phyloP scores from a whole-genome alignment of 2,113 vertebrate genomes.

The Condylura cristata region DNA sequence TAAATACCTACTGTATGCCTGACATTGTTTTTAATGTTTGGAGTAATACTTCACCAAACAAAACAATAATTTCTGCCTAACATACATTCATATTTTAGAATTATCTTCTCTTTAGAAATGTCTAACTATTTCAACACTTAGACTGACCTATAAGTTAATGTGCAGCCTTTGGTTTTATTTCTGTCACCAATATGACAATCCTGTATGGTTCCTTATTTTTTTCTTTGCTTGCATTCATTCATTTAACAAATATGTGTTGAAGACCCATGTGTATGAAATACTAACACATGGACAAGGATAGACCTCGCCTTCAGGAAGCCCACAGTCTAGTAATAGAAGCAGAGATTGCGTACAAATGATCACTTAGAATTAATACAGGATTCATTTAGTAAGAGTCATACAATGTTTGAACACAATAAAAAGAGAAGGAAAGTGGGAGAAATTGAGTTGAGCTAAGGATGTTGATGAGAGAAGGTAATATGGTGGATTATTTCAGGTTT shows the following conservation, averaged over 20 bases:
- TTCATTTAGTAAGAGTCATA: background rate
- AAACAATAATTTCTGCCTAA: background rate
- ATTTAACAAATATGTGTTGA: background rate
- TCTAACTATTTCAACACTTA: slow-evolving; percentile 39
- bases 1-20: background rate
- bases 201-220: background rate
- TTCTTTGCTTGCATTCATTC: background rate
- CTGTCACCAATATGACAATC: background rate
- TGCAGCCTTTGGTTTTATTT: slow-evolving; percentile 26
- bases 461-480: background rate
- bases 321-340: background rate
- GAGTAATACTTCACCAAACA: background rate
- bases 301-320: background rate
- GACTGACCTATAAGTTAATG: background rate
- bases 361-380: background rate
- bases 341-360: background rate
- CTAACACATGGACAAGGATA: background rate
- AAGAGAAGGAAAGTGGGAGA: background rate
- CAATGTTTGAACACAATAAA: background rate
- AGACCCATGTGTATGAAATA: background rate
- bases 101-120: slow-evolving; percentile 30
- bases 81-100: background rate
- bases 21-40: background rate
- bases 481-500: background rate
- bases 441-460: background rate